Base-by-base conservation (phyloP, 2,888 invertebrate species). In the Synanthedon vespiformis region DNA sequence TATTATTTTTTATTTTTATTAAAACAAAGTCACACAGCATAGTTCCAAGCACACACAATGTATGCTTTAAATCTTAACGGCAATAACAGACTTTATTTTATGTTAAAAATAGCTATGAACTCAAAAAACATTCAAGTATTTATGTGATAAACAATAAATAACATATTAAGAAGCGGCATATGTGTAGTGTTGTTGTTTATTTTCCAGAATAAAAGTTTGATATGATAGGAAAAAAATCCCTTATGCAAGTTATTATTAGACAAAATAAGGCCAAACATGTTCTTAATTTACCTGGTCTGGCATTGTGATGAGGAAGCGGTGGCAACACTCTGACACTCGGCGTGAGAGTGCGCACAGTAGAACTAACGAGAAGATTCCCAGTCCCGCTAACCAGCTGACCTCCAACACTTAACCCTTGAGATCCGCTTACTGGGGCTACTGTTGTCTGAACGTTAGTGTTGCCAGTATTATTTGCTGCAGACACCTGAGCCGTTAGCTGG, bases 291-390 rank as follows among this genome's bases (percentile, higher is more conserved):
- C 87, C 84, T 70, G 85, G 85, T 58, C 84, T 77, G 40, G 74
- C 68, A 57, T 76, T 82, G 57, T 82, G 79, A 62, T 83, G 83
- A 16, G 79, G 76, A 53, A 83, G 61, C 22, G 85, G 81, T 53
- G 87, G 86, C 27, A 86, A 62, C 14, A 87, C 84, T 58, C 84
- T 71, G 2, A 87, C 81, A 61, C 80, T 84, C 8, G 81, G 77
- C 27, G 84, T 82, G 18, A 87, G 61, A 34, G 85, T 77, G 1
- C 86, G 72, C 13, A 87, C 80, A 22, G 84, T 74, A 3, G 85
- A 76, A 56, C 80, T 86, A 12, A 84, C 82, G 22, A 87, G 76
- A 52, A 86, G 57, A 58, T 76, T 82, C 3, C 77, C 72, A 51
- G 77, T 53, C 13, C 76, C 80, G 61, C 77, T 73, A 2, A 79